Base-by-base conservation (phyloP, 1,140 invertebrate species). In the Magallana gigas region DNA sequence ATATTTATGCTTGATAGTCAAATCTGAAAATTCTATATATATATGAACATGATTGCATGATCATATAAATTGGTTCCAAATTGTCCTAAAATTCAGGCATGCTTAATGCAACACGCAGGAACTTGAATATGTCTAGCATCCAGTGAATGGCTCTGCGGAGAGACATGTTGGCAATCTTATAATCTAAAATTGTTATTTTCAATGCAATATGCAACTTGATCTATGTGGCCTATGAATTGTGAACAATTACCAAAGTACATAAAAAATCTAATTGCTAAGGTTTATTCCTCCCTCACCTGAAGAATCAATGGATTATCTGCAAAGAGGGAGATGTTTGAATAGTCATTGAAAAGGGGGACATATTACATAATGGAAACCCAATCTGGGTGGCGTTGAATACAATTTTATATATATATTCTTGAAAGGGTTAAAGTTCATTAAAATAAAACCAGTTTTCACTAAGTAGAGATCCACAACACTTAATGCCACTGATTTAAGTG, bases 341-440 rank as follows among this genome's bases (percentile, higher is more conserved):
- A 36, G 68, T 29, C 11, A 23, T 29, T 29, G 8, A 29, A 76
- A 76, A 36, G 36, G 23, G 36, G 68, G 68, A 48, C 68, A 76
- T 76, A 76, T 76, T 76, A 29, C 68, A 76, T 76, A 76, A 76
- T 18, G 23, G 9, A 76, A 76, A 48, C 18, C 2, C 23, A 29
- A 36, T 29, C 14, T 8, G 18, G 23, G 18, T 36, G 68, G 9
- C 23, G 36, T 8, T 76, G 68, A 29, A 76, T 11, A 29, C 23
- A 29, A 76, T 12, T 76, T 76, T 76, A 29, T 29, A 76, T 76
- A 76, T 76, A 12, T 76, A 76, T 76, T 76, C 68, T 29, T 23
- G 23, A 76, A 23, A 76, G 8, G 23, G 68, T 76, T 76, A 76
- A 48, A 76, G 18, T 23, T 76, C 18, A 76, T 11, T 36, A 12